These are phyloP conservation scores for Acanthurus leucopareius DNA, from an alignment of 2,797 vertebrate species.

Conservation along the genomic window DNA sequence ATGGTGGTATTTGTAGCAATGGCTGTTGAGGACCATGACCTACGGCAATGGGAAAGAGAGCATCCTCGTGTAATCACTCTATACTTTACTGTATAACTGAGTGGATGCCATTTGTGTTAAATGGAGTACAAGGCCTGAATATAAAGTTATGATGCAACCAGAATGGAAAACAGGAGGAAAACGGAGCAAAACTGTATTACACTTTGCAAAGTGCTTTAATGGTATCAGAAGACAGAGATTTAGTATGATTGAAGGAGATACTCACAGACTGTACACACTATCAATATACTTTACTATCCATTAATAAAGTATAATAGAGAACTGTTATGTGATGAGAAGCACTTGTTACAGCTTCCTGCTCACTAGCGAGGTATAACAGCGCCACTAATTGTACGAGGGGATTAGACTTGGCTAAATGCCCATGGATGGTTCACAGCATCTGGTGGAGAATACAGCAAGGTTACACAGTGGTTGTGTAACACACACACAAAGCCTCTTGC, in stretches of 20 bases:
- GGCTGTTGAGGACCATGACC: too few relatives aligned
- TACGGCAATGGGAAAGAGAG: not conserved
- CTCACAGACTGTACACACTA: not conserved
- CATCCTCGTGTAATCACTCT: not conserved
- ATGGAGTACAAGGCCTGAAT: not conserved
- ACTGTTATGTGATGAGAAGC: constrained; percentile 33
- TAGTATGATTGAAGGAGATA: not conserved
- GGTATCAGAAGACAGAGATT: not conserved
- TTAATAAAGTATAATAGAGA: too few relatives aligned
- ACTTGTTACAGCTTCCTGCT: constrained; percentile 42
- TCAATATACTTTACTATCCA: too few relatives aligned
- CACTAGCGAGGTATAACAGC: constrained; percentile 27
- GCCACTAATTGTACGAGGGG: constrained; percentile 18
- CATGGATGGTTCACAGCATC: constrained; percentile 46
- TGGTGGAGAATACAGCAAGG: constrained; percentile 25
- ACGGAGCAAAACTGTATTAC: not conserved
- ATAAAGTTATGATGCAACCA: constrained; percentile 15
- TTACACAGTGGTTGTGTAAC: constrained; percentile 46
- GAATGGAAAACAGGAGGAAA: not conserved
- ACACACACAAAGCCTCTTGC: not conserved
- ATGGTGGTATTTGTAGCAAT: too few relatives aligned
- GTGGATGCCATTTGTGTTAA: not conserved
- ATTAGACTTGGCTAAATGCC: constrained; percentile 53
- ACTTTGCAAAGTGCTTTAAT: not conserved
- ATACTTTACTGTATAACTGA: not conserved